phyloP scores from a whole-genome alignment of 2,888 invertebrate species.

The Pachliopta kotzebuea region DNA sequence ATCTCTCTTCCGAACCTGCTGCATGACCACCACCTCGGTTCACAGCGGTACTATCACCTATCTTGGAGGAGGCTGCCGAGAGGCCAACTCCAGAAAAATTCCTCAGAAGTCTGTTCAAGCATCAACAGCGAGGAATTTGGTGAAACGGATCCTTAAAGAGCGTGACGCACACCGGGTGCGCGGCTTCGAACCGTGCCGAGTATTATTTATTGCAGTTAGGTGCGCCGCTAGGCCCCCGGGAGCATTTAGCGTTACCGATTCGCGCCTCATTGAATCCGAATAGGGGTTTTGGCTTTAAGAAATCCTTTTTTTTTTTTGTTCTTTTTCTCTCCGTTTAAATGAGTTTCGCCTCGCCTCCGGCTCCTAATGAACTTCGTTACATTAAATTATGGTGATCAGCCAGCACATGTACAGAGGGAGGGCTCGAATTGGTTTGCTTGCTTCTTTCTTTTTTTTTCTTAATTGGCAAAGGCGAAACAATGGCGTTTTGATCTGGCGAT shows the following conservation, averaged over 20 bases:
- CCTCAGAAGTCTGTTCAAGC: no score
- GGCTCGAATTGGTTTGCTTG: constrained; percentile 12
- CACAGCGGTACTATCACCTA: no score
- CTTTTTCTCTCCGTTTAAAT: constrained; percentile 24
- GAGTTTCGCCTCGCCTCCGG: constrained; percentile 16
- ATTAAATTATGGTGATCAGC: constrained; percentile 28
- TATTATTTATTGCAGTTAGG: constrained; percentile 26
- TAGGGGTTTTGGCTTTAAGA: constrained; percentile 33
- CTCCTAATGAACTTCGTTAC: constrained; percentile 28
- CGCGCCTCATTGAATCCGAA: constrained; percentile 66
- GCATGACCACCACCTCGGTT: no score
- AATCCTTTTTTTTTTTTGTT: constrained; percentile 22
- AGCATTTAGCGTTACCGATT: constrained; percentile 61
- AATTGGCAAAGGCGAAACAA: constrained; percentile 4
- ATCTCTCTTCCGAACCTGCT: no score
- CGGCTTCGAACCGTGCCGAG: constrained; percentile 5
- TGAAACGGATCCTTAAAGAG: background rate
- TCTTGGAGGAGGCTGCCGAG: no score
- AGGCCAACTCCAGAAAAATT: no score
- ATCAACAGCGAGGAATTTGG: background rate
- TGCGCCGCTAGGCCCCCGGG: constrained; percentile 48
- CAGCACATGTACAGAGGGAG: constrained; percentile 15
- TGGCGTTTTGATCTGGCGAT: constrained; percentile 5
- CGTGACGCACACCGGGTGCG: background rate
- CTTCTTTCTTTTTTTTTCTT: constrained; percentile 13